Base-by-base conservation (phyloP, 2,888 invertebrate species). In the Halictus quadricinctus region DNA sequence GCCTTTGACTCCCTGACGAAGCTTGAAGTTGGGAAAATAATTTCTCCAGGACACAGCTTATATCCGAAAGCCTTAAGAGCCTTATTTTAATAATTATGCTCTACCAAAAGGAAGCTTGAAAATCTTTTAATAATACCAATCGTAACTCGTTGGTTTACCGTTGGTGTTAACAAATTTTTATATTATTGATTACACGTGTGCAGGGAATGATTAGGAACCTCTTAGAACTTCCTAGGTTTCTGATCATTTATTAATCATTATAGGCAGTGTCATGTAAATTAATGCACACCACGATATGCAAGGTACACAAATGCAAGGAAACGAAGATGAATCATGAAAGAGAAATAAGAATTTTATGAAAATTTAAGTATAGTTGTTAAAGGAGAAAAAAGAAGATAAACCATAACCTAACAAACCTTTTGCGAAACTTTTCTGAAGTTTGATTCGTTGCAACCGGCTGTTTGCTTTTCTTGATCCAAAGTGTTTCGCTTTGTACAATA, bases 401-500 rank as follows among this genome's bases (percentile, higher is more conserved):
- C 58, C 58, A 87, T 91, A 92, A 91, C 90, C 85, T 86, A 76
- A 87, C 83, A 43, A 66, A 93, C 94, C 94, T 93, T 79, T 91
- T 91, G 46, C 90, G 89, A 89, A 94, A 94, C 78, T 88, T 89
- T 70, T 84, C 88, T 13, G 93, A 92, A 0, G 89, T 83, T 86
- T 95, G 94, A 92, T 95, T 95, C 41, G 94, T 94, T 15, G 89
- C 94, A 60, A 95, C 85, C 41, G 93, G 91, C 8, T 89, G 88
- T 73, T 93, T 92, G 29, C 92, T 91, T 78, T 91, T 92, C 54
- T 88, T 91, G 66, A 90, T 87, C 94, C 95, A 95, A 69, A 95
- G 94, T 25, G 94, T 92, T 66, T 95, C 93, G 60, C 93, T 92
- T 21, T 93, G 94, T 73, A 96, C 95, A 25, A 96, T 93, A 25